Percentiles rank a stretch among this genome's conserved stretches.
Conservation (phyloP, 2,888 invertebrate species). For the Bhutanitis thaidina region DNA sequence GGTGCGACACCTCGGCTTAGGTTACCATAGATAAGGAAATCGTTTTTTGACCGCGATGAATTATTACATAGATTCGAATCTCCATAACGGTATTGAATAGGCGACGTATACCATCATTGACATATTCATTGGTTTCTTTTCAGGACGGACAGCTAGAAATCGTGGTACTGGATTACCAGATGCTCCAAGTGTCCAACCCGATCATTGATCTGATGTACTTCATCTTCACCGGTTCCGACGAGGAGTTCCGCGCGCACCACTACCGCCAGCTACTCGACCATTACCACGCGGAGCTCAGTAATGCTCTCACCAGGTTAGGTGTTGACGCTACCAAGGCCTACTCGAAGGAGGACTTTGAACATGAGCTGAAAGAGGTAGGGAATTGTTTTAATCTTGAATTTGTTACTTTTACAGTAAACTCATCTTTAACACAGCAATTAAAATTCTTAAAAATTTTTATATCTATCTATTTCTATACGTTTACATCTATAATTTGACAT, state of each 20-base stretch:
- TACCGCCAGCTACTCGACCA: constrained; percentile 27
- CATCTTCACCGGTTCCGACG: constrained; percentile 36
- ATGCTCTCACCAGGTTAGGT: constrained; percentile 21
- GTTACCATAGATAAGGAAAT: too few species aligned
- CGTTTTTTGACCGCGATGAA: too few species aligned
- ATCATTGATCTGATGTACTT: constrained; percentile 35
- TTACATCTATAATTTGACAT: too few species aligned
- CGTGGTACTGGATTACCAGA: constrained; percentile 35
- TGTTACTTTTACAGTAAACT: too few species aligned
- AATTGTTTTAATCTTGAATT: too few species aligned
- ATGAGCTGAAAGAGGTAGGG: constrained; percentile 26
- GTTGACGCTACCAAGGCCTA: constrained; percentile 23
- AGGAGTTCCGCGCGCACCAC: constrained; percentile 31
- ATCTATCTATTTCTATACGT: too few species aligned
- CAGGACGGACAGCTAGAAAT: constrained; percentile 33
- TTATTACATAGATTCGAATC: too few species aligned
- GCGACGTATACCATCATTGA: too few species aligned
- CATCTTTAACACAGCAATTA: too few species aligned
- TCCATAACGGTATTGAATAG: too few species aligned
- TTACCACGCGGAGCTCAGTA: constrained; percentile 27
- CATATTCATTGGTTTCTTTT: constrained; percentile 14
- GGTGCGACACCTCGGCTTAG: too few species aligned
- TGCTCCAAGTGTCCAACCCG: constrained; percentile 25
- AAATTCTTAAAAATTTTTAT: too few species aligned
- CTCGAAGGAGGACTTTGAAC: constrained; percentile 25